phyloP scores from a whole-genome alignment of 37 sponge, comb jelly and placozoan genomes.

The Haliclona indistincta region DNA sequence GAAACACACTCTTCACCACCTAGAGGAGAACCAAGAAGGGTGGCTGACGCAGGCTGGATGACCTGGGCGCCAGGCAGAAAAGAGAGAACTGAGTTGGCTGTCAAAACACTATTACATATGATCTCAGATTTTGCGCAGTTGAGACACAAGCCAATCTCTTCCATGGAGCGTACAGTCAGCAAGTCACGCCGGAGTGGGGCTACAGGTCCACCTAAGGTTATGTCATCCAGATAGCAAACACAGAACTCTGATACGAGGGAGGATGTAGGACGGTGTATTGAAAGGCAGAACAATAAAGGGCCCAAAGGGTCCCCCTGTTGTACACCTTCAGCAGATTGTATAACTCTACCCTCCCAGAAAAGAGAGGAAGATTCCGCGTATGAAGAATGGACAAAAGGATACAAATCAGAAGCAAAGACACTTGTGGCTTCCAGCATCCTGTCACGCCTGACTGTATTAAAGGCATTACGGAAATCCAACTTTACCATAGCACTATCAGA shows the following conservation, averaged over 20 bases:
- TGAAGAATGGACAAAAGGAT: slow-evolving; percentile 25
- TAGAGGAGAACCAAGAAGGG: slow-evolving; percentile 25
- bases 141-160: slow-evolving; percentile 21
- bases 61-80: slow-evolving; percentile 1
- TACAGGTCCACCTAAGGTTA: slow-evolving; percentile 21
- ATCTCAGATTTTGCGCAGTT: slow-evolving; percentile 22
- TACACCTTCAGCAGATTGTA: slow-evolving; percentile 24
- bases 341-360: slow-evolving; percentile 4
- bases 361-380: slow-evolving; percentile 16
- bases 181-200: slow-evolving; percentile 8
- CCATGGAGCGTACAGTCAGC: neutral
- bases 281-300: slow-evolving; percentile 28
- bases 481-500: slow-evolving; percentile 6
- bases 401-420: slow-evolving; percentile 2
- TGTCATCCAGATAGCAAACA: too few relatives aligned
- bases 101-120: slow-evolving; percentile 4
- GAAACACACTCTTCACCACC: neutral
- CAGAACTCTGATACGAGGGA: slow-evolving; percentile 14
- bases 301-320: slow-evolving; percentile 34
- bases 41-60: neutral
- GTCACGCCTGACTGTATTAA: slow-evolving; percentile 13
- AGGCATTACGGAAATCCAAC: slow-evolving; percentile 19
- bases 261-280: slow-evolving; percentile 13
- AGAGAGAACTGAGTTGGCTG: neutral
- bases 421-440: slow-evolving; percentile 13